Evolutionary conservation across 2,888 invertebrate species (phyloP).

Genomic region (Ischnus inquisitorius): DNA sequence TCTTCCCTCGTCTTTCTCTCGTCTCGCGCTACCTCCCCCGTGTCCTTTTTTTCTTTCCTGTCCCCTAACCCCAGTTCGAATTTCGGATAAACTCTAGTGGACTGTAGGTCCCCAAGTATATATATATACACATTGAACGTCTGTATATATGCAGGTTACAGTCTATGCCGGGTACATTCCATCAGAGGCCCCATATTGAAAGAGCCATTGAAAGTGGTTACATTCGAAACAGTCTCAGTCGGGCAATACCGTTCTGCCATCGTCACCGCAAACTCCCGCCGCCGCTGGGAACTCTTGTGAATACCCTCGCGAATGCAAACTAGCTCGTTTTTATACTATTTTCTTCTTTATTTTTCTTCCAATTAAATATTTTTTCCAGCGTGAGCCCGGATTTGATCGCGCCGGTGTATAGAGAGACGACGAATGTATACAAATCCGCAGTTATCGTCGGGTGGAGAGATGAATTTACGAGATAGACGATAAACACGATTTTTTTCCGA

Average conservation of each 20-base stretch:
- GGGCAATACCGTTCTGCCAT: slow-evolving; percentile 26
- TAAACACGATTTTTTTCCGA: not conserved
- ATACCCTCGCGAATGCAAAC: slow-evolving; percentile 50
- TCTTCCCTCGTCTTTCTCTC: slow-evolving; percentile 14
- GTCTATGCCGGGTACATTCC: slow-evolving; percentile 26
- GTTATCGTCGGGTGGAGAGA: not conserved
- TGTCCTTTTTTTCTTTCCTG: slow-evolving; percentile 49
- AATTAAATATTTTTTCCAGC: slow-evolving; percentile 58
- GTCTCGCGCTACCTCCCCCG: slow-evolving; percentile 6
- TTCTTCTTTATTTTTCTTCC: slow-evolving; percentile 41
- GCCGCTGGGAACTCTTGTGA: slow-evolving; percentile 13
- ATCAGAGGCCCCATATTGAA: slow-evolving; percentile 45
- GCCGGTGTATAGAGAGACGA: not conserved
- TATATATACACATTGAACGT: slow-evolving; percentile 29
- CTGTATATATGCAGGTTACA: slow-evolving; percentile 19
- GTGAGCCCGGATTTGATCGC: not conserved
- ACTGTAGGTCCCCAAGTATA: slow-evolving; percentile 18
- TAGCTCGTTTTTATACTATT: not conserved
- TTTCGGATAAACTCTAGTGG: slow-evolving; percentile 63
- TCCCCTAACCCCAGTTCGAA: slow-evolving; percentile 43
- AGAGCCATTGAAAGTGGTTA: slow-evolving; percentile 51
- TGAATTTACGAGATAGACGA: not conserved
- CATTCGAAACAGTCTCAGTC: slow-evolving; percentile 46
- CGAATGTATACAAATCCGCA: not conserved
- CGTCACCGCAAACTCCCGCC: slow-evolving; percentile 12